phyloP scores from a whole-genome alignment of 2,113 vertebrate genomes.

The Aythya baeri region DNA sequence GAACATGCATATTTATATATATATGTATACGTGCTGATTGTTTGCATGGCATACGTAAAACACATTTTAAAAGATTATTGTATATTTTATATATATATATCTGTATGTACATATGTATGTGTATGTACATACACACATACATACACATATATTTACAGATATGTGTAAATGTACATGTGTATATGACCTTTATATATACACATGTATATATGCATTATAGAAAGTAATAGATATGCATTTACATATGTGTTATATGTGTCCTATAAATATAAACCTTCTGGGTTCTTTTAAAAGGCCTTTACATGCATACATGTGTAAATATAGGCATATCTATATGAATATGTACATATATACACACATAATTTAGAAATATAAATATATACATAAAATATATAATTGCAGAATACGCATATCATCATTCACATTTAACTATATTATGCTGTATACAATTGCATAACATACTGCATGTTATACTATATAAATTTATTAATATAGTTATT shows the following conservation, averaged over 20 bases:
- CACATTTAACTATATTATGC: no score
- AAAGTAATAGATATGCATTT: fast-evolving
- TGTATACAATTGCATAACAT: no score
- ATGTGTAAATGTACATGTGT: no score
- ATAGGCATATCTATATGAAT: neutral
- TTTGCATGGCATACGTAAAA: neutral
- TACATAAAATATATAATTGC: no score
- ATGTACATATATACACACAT: neutral
- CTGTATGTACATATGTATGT: neutral
- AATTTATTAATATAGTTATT: no score
- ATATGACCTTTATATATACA: neutral
- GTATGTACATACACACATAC: neutral
- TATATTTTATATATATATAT: neutral
- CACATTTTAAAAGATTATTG: neutral
- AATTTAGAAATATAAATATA: no score
- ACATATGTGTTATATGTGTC: neutral
- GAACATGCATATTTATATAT: no score
- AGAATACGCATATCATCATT: no score
- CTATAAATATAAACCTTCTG: no score
- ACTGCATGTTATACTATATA: no score
- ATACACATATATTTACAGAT: neutral
- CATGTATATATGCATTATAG: neutral
- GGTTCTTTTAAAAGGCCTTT: neutral
- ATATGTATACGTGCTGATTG: neutral
- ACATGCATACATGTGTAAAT: neutral